Percentiles rank a stretch among this genome's conserved stretches.
These are phyloP conservation scores for Tetramorium parvispinum DNA, from an alignment of 1,140 invertebrate genomes.

Conservation along the genomic window DNA sequence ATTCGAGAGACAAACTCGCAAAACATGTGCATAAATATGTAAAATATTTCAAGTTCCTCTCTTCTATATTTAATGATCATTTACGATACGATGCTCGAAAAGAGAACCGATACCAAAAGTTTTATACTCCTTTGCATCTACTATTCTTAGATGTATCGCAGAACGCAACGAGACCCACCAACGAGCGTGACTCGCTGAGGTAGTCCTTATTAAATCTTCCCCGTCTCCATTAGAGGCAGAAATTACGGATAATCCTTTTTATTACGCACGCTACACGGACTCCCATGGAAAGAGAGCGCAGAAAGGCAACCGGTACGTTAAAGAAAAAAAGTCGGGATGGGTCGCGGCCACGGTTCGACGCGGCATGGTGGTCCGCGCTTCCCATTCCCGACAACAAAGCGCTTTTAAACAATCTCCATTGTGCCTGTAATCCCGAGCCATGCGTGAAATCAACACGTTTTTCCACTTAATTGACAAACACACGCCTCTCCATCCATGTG, in stretches of 20 bases:
- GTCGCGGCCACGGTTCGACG: slow-evolving; percentile 61
- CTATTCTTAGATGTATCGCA: slow-evolving; percentile 1
- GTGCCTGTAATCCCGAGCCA: slow-evolving; percentile 74
- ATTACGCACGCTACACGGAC: slow-evolving; percentile 61
- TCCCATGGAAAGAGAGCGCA: slow-evolving; percentile 56
- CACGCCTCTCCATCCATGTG: slow-evolving; percentile 59
- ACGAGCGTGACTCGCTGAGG: slow-evolving; percentile 59
- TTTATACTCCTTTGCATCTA: background rate
- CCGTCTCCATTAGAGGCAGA: slow-evolving; percentile 57
- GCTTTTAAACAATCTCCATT: slow-evolving; percentile 76
- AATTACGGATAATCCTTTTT: slow-evolving; percentile 68
- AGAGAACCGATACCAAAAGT: background rate
- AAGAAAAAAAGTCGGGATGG: slow-evolving; percentile 57
- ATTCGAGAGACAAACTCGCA: background rate
- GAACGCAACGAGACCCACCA: slow-evolving; percentile 56
- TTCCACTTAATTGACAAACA: slow-evolving; percentile 78
- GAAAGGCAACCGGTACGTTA: slow-evolving; percentile 52
- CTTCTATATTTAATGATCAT: background rate
- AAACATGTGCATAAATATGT: background rate
- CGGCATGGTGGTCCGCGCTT: slow-evolving; percentile 67
- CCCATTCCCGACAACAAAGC: slow-evolving; percentile 75
- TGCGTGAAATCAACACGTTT: slow-evolving; percentile 79
- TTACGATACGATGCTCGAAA: background rate
- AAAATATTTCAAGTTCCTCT: background rate
- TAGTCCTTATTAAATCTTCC: slow-evolving; percentile 67